Base-by-base conservation (phyloP, 2,888 invertebrate genomes). In the Notodonta ziczac region DNA sequence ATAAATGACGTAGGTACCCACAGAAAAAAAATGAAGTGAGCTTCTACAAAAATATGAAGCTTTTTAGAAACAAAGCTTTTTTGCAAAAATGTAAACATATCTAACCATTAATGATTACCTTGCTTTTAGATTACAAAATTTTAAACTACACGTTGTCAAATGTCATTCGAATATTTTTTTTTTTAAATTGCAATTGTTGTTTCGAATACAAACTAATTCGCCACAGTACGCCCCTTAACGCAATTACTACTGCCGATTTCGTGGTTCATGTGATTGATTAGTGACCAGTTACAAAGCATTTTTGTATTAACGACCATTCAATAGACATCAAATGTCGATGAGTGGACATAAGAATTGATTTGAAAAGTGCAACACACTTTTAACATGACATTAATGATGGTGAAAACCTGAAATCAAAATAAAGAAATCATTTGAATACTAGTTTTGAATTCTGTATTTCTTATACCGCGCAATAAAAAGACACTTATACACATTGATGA, bases 211-310 rank as follows among this genome's bases (percentile, higher is more conserved):
- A 46, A n/a, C 46, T 2, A 46, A 46, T 46, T 46, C n/a, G 46
- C n/a, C n/a, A 46, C 46, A 46, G 46, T 46, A n/a, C 0, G n/a
- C n/a, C n/a, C 50, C 16, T 3, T 50, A 50, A 16, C 7, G 16
- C 50, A 76, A 69, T 74, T 76, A 81, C 78, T 79, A 76, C 67
- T 73, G 62, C 69, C 70, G 71, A 73, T 76, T 77, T 73, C 66
- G 62, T 66, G 73, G 76, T 74, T 72, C 72, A 70, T 62, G 75
- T 77, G 73, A 79, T 78, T 72, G 71, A 77, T 77, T 62, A 54
- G 56, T 65, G 58, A 65, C 40, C 55, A 13, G 14, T 32, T 50
- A 7, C 13, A 16, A 52, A 58, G 39, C 9, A 13, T 56, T 54
- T 58, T 58, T 32, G n/a, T 50, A 57, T 50, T 9, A 24, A 50